Percentiles rank a stretch among this genome's conserved stretches.
phyloP scores from a whole-genome alignment of 2,113 vertebrate genomes.

The Neofelis nebulosa region DNA sequence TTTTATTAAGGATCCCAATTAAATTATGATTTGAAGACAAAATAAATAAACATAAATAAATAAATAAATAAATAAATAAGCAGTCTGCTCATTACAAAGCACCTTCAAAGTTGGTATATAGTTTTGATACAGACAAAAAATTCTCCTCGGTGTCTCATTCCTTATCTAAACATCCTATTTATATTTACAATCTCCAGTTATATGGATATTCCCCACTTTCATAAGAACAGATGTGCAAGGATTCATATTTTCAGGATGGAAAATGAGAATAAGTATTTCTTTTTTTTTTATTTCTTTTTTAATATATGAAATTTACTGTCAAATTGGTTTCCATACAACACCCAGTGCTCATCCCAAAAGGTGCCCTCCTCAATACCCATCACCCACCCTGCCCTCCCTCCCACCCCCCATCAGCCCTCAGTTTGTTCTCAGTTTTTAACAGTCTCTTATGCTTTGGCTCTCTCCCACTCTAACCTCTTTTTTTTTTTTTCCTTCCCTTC shows the following conservation, averaged over 20 bases:
- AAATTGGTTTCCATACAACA: too few species aligned
- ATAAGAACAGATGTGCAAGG: not conserved
- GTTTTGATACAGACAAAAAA: not conserved
- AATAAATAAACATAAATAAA: not conserved
- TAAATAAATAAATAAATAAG: not conserved
- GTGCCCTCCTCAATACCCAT: too few species aligned
- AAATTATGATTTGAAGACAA: constrained; percentile 26
- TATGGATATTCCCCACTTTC: not conserved
- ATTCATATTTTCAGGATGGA: not conserved
- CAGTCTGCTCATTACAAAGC: not conserved
- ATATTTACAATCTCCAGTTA: not conserved
- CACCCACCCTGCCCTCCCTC: too few species aligned
- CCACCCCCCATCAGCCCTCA: too few species aligned
- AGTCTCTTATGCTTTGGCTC: too few species aligned
- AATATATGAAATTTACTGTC: too few species aligned
- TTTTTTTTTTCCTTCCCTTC: too few species aligned
- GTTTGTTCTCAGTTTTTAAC: too few species aligned
- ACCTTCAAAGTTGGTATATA: not conserved
- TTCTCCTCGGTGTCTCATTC: not conserved
- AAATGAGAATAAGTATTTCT: constrained; percentile 15
- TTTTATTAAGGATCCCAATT: not conserved
- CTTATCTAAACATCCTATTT: not conserved
- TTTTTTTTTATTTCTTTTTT: too few species aligned
- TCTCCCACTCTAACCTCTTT: too few species aligned
- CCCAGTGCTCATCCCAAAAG: too few species aligned